These are phyloP conservation scores for Dinoponera quadriceps DNA, from an alignment of 1,140 invertebrate genomes.

Conservation along the genomic window DNA sequence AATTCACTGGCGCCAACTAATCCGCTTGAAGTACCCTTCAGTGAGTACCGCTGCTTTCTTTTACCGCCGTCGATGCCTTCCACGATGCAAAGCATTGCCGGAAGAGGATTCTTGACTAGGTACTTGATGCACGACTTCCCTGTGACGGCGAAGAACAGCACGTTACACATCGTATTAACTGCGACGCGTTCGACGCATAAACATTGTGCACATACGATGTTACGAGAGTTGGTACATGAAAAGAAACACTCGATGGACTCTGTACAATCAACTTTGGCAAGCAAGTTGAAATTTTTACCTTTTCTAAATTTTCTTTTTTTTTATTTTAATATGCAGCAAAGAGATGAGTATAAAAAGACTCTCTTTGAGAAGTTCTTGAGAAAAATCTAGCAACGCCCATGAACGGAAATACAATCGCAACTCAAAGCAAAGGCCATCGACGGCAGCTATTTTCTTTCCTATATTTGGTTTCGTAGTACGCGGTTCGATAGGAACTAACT, in stretches of 20 bases:
- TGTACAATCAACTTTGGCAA: neutral
- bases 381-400: neutral
- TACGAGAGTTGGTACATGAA: conserved; percentile 11
- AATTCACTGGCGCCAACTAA: conserved; percentile 75
- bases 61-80: conserved; percentile 58
- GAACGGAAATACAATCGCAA: neutral
- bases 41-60: conserved; percentile 64
- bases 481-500: conserved; percentile 43
- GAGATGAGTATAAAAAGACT: neutral
- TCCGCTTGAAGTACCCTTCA: conserved; percentile 67
- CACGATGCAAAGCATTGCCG: conserved; percentile 74
- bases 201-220: conserved; percentile 42
- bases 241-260: neutral
- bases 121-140: conserved; percentile 68
- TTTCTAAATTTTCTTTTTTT: neutral
- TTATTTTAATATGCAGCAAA: neutral
- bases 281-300: neutral
- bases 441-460: conserved; percentile 19
- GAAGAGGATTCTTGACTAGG: conserved; percentile 77
- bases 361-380: neutral
- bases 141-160: conserved; percentile 56
- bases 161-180: conserved; percentile 32
- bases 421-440: neutral
- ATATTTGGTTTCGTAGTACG: conserved; percentile 43
- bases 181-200: conserved; percentile 59